Conservation (phyloP, 2,797 vertebrate genomes). For the Fratercula arctica region DNA sequence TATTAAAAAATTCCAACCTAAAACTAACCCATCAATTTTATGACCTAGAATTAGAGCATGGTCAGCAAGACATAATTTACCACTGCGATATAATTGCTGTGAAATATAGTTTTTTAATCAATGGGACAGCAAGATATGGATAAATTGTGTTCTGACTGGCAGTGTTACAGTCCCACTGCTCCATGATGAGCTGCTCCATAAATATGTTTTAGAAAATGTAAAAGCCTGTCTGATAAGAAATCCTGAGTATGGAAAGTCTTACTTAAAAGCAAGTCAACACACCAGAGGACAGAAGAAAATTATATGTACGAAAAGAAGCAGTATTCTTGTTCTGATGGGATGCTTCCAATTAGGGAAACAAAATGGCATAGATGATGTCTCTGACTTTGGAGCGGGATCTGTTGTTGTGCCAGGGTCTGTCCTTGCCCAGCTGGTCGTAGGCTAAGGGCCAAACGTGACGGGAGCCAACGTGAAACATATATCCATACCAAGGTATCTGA, state of each 20-base stretch:
- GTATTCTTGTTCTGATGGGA: neutral
- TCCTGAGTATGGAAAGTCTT: neutral
- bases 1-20: neutral
- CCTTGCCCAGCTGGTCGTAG: neutral
- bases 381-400: neutral
- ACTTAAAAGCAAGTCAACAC: neutral
- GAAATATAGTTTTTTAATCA: constrained; percentile 45
- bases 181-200: neutral
- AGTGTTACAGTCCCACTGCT: neutral
- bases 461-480: neutral
- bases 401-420: neutral
- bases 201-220: neutral
- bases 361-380: neutral
- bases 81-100: constrained; percentile 28
- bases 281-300: neutral
- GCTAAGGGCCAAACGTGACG: neutral
- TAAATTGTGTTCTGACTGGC: constrained; percentile 25
- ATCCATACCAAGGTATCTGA: neutral
- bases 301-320: neutral
- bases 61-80: constrained; percentile 45
- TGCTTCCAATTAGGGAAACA: neutral
- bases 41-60: constrained; percentile 16
- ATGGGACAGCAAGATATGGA: neutral
- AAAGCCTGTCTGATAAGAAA: neutral
- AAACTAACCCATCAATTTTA: constrained; percentile 1